phyloP scores from a whole-genome alignment of 2,797 vertebrate species.

The Sebastes nivosus region DNA sequence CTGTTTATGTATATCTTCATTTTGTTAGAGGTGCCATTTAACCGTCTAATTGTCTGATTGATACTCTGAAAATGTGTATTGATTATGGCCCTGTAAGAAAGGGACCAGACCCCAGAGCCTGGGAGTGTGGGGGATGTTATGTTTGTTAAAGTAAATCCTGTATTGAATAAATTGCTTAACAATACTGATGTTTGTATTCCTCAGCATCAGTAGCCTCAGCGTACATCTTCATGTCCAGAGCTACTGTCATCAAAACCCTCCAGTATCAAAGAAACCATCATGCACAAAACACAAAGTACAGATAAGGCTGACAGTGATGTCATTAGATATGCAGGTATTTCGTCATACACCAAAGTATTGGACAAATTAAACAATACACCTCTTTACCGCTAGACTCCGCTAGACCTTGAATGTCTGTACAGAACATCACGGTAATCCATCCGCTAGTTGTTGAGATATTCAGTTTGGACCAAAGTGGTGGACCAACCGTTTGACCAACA shows the following conservation, averaged over 20 bases:
- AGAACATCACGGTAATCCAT: not conserved
- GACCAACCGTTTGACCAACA: not conserved
- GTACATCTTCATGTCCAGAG: not conserved
- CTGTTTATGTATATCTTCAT: too few relatives aligned
- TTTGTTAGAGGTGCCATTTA: too few relatives aligned
- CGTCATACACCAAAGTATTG: not conserved
- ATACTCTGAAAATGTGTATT: too few relatives aligned
- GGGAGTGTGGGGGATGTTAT: too few relatives aligned
- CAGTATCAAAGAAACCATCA: not conserved
- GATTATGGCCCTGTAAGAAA: too few relatives aligned
- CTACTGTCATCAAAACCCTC: not conserved
- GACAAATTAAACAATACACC: not conserved
- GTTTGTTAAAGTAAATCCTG: too few relatives aligned
- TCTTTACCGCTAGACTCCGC: not conserved
- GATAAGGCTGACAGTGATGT: too few relatives aligned
- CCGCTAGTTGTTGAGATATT: not conserved
- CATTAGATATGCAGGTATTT: not conserved
- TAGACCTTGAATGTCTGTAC: not conserved
- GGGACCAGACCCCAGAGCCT: too few relatives aligned
- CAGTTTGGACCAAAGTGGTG: not conserved
- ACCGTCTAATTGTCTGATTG: too few relatives aligned
- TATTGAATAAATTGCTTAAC: too few relatives aligned
- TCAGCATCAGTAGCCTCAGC: not conserved
- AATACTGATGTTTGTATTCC: too few relatives aligned
- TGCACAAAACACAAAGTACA: not conserved